phyloP scores from a whole-genome alignment of 2,113 vertebrate species.

The Gallinago undulata region DNA sequence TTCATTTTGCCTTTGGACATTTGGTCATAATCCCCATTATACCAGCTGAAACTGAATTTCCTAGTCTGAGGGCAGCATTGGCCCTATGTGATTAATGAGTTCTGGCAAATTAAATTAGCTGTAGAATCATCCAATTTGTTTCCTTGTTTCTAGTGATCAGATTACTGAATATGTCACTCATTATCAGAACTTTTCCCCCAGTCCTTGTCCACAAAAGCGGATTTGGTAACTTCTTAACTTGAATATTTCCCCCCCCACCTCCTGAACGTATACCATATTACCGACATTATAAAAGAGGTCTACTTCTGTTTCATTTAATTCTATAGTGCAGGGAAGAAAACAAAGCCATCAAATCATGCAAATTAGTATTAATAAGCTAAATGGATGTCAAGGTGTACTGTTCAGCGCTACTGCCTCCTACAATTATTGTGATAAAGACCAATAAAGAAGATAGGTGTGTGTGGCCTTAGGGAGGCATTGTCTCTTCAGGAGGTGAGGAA shows the following conservation, averaged over 20 bases:
- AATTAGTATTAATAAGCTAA: background rate
- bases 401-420: background rate
- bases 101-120: slow-evolving; percentile 22
- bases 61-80: background rate
- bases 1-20: background rate
- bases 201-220: background rate
- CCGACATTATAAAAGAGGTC: background rate
- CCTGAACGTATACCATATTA: background rate
- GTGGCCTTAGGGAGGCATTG: background rate
- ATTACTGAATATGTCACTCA: background rate
- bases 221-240: background rate
- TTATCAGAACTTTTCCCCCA: background rate
- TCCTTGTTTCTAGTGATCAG: background rate
- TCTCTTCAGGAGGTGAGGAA: background rate
- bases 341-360: background rate
- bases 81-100: background rate
- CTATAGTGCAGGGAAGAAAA: background rate
- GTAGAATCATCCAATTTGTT: slow-evolving; percentile 13
- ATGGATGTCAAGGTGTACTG: background rate
- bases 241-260: background rate
- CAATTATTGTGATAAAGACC: background rate
- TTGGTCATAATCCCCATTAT: background rate
- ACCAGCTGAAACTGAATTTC: background rate
- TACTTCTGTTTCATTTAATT: background rate
- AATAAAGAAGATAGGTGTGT: background rate